A percentile compares a stretch with the other conserved stretches of the same genome.
phyloP scores from a whole-genome alignment of 2,888 invertebrate species.

The Thera britannica region DNA sequence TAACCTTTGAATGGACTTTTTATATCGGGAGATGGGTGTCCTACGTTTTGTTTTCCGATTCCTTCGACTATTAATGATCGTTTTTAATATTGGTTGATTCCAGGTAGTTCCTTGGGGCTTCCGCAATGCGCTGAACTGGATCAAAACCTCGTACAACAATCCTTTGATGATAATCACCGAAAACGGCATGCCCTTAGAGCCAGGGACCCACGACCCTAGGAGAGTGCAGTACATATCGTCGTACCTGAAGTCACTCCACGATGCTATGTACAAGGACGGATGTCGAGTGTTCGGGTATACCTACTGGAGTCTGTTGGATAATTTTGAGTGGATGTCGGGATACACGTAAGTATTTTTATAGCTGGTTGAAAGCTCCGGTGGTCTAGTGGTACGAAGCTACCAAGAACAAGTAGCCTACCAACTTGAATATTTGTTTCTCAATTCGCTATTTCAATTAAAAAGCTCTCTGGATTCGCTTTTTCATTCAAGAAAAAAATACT shows the following conservation, averaged over 20 bases:
- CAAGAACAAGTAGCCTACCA: no score
- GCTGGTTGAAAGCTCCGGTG: background rate
- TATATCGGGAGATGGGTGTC: no score
- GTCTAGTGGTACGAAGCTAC: no score
- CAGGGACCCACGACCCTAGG: slow-evolving; percentile 70
- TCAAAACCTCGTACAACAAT: slow-evolving; percentile 84
- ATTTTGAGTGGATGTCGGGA: slow-evolving; percentile 92
- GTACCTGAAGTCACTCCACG: slow-evolving; percentile 74
- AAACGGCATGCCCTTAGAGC: slow-evolving; percentile 84
- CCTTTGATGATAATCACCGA: slow-evolving; percentile 85
- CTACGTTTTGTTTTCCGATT: no score
- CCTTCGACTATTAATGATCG: no score
- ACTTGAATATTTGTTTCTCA: no score
- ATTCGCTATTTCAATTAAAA: no score
- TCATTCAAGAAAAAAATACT: no score
- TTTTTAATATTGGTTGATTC: background rate
- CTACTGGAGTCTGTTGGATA: slow-evolving; percentile 92
- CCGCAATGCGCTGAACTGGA: slow-evolving; percentile 86
- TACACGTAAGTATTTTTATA: slow-evolving; percentile 81
- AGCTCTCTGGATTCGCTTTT: no score
- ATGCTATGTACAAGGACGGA: slow-evolving; percentile 81
- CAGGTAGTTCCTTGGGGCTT: slow-evolving; percentile 88
- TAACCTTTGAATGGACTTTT: no score
- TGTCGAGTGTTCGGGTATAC: slow-evolving; percentile 88
- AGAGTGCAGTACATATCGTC: slow-evolving; percentile 82